Percentiles rank a stretch among this genome's conserved stretches.
Conservation (phyloP, 2,888 invertebrate genomes). For the Tholera decimalis region DNA sequence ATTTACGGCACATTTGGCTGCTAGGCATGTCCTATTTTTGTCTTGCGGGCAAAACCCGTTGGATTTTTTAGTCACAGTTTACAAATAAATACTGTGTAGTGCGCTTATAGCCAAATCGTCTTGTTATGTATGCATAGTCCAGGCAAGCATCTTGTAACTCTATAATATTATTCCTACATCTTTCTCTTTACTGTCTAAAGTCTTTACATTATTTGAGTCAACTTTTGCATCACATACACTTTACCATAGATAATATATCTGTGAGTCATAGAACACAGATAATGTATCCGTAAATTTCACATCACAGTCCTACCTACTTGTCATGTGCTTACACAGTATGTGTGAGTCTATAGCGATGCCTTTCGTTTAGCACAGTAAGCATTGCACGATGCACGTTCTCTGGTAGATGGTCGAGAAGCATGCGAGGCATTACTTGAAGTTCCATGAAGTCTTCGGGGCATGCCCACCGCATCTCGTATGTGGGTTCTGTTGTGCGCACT, state of each 20-base stretch:
- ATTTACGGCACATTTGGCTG: constrained; percentile 9
- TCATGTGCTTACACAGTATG: constrained; percentile 75
- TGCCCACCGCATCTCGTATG: constrained; percentile 95
- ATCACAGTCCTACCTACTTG: constrained; percentile 27
- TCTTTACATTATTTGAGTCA: constrained; percentile 7
- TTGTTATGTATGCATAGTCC: constrained; percentile 3
- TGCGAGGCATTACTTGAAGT: constrained; percentile 95
- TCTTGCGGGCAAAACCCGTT: not conserved
- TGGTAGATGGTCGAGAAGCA: constrained; percentile 97
- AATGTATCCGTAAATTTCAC: constrained; percentile 16
- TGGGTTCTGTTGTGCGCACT: constrained; percentile 92
- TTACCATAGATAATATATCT: constrained; percentile 19
- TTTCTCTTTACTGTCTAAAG: constrained; percentile 3
- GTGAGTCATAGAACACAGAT: constrained; percentile 16
- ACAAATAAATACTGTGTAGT: not conserved
- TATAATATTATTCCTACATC: not conserved
- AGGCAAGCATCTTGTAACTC: constrained; percentile 18
- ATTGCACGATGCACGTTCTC: constrained; percentile 94
- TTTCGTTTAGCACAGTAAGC: constrained; percentile 92
- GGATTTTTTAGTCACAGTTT: constrained; percentile 1
- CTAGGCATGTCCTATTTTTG: constrained; percentile 5
- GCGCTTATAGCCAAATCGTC: constrained; percentile 4
- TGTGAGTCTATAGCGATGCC: constrained; percentile 85
- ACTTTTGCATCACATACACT: constrained; percentile 11
- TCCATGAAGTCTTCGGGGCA: constrained; percentile 95